Base-by-base conservation (phyloP, 2,888 invertebrate genomes). In the Archips xylosteana region DNA sequence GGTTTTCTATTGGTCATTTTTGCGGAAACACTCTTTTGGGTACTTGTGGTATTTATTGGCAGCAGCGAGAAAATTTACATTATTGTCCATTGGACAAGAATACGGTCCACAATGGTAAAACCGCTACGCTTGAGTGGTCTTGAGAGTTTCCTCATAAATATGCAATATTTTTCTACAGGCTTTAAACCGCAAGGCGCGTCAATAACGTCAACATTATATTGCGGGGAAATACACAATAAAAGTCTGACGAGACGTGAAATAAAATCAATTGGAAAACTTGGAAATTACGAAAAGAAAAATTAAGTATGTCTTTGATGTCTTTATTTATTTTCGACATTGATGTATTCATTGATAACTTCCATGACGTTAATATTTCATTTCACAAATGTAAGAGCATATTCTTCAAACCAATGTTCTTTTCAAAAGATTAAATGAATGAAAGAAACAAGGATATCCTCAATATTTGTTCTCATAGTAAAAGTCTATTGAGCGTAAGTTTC, bases 141-240 rank as follows among this genome's bases (percentile, higher is more conserved):
- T 32, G 49, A 60, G 57, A 67, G 42, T 51, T 60, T 59, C 36
- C 65, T 71, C 66, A 71, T 71, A 71, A 71, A 71, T 71, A 66
- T 65, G 70, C 70, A 70, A 64, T 64, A 47, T 36, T 63, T 70
- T 70, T 49, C 45, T 47, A 65, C 15, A 36, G 45, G 54, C 62
- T 59, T 54, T 36, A 67, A 66, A 67, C 36, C 34, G 39, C 61
- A 62, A 54, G 66, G 34, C 51, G 45, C 61, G 36, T 67, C 66
- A 61, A 61, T 49, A 67, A 67, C 63, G 23, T 59, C 54, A 47
- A 59, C 54, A 57, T 72, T 54, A 72, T 34, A 72, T 63, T 49
- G 12, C 39, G n/a, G 23, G 10, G 47, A 49, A 62, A 68, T 47
- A 57, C 57, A 57, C 32, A 57, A 32, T 57, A 57, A 57, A 57